These are phyloP conservation scores for Caenorhabditis briggsae DNA, from an alignment of 1,140 invertebrate genomes.

Conservation along the genomic window DNA sequence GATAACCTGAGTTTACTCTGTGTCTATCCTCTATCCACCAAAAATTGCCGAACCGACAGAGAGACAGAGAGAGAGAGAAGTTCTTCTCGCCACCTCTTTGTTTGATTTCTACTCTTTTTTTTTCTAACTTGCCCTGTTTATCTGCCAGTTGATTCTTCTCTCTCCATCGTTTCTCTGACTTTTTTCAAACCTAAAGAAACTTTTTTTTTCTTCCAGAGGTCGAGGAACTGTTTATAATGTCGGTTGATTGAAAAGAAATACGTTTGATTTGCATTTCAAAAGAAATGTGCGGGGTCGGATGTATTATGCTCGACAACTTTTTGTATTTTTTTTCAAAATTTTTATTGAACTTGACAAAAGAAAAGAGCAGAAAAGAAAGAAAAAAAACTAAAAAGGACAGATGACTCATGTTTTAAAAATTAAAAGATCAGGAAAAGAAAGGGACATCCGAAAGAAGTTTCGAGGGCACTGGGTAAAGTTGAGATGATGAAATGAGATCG, in stretches of 20 bases:
- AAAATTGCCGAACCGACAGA: conserved; percentile 23
- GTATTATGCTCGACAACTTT: neutral
- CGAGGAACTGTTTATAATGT: neutral
- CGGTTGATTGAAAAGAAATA: neutral
- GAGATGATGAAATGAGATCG: too few relatives aligned
- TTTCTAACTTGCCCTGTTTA: conserved; percentile 7
- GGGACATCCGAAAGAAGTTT: too few relatives aligned
- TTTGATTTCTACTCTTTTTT: conserved; percentile 46
- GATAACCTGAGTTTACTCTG: conserved; percentile 34
- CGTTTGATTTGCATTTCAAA: conserved; percentile 44
- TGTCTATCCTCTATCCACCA: neutral
- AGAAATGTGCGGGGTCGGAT: neutral
- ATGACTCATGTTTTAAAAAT: too few relatives aligned
- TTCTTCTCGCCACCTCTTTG: conserved; percentile 45
- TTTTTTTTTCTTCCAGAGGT: neutral
- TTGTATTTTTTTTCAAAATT: neutral
- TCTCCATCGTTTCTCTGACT: neutral
- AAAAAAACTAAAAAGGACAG: too few relatives aligned
- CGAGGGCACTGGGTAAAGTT: too few relatives aligned
- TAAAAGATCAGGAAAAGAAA: too few relatives aligned
- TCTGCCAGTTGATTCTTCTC: neutral
- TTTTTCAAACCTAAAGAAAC: too few relatives aligned
- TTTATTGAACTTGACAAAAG: too few relatives aligned
- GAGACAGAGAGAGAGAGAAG: too few relatives aligned
- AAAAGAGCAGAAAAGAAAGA: too few relatives aligned